These are phyloP conservation scores for Cyrtorhinus lividipennis DNA, from an alignment of 1,140 invertebrate species.

Conservation along the genomic window DNA sequence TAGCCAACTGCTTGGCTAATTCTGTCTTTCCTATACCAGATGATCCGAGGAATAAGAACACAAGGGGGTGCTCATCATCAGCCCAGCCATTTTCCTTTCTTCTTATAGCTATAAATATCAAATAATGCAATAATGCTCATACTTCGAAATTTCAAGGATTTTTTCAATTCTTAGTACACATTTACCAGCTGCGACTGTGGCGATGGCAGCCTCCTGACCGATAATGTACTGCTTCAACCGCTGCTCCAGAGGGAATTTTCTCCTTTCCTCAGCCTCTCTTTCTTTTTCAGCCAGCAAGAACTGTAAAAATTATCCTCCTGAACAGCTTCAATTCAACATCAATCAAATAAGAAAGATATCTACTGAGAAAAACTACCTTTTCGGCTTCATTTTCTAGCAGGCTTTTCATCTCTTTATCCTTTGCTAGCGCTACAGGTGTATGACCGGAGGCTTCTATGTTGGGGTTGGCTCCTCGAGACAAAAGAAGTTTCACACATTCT, in stretches of 20 bases:
- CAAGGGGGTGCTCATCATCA: conserved; percentile 82
- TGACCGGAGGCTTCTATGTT: conserved; percentile 56
- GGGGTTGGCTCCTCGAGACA: conserved; percentile 57
- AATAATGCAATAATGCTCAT: no score
- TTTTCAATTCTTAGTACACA: background rate
- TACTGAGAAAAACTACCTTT: conserved; percentile 22
- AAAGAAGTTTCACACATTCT: conserved; percentile 40
- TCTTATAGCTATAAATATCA: conserved; percentile 55
- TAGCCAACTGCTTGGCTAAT: conserved; percentile 70
- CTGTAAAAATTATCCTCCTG: conserved; percentile 28
- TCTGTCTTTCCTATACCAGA: conserved; percentile 93
- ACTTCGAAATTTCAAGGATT: no score
- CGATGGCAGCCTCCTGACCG: conserved; percentile 78
- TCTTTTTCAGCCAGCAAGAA: conserved; percentile 35
- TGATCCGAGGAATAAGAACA: conserved; percentile 86
- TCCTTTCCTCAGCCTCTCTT: conserved; percentile 62
- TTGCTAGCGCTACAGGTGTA: conserved; percentile 59
- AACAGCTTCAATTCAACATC: no score
- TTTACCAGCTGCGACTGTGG: conserved; percentile 63
- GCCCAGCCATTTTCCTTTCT: conserved; percentile 85
- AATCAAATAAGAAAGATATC: no score
- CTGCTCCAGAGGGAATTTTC: conserved; percentile 77
- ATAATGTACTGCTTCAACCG: conserved; percentile 71
- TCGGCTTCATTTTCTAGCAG: conserved; percentile 27
- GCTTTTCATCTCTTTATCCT: conserved; percentile 38